Evolutionary conservation across 2,888 invertebrate species (phyloP).

Genomic region (Idaea dimidiata): DNA sequence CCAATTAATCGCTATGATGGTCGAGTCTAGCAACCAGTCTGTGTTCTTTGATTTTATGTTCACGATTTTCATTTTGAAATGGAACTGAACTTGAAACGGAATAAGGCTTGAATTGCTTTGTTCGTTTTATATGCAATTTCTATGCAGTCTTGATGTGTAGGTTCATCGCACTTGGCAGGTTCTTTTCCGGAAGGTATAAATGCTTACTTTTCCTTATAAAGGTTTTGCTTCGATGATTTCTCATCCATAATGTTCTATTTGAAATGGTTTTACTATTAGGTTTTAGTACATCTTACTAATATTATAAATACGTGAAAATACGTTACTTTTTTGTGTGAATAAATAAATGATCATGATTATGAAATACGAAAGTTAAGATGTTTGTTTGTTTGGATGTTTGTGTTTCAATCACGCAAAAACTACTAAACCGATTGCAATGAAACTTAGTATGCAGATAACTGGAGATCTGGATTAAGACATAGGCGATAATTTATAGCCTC

Average conservation of each 20-base stretch:
- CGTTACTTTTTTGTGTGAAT: no score
- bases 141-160: slow-evolving; percentile 4
- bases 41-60: background rate
- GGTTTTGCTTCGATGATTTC: background rate
- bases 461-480: no score
- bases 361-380: no score
- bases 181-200: background rate
- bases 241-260: background rate
- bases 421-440: no score
- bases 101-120: background rate
- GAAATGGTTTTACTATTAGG: background rate
- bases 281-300: no score
- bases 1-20: background rate
- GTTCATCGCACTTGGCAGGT: slow-evolving; percentile 4
- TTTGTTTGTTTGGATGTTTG: no score
- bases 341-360: no score
- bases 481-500: no score
- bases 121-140: slow-evolving; percentile 2
- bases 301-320: no score
- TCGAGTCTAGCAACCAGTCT: background rate
- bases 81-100: background rate
- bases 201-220: background rate
- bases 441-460: no score
- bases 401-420: no score
- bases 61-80: background rate